Conservation (phyloP, 2,888 invertebrate genomes). For the Morpho achilles region DNA sequence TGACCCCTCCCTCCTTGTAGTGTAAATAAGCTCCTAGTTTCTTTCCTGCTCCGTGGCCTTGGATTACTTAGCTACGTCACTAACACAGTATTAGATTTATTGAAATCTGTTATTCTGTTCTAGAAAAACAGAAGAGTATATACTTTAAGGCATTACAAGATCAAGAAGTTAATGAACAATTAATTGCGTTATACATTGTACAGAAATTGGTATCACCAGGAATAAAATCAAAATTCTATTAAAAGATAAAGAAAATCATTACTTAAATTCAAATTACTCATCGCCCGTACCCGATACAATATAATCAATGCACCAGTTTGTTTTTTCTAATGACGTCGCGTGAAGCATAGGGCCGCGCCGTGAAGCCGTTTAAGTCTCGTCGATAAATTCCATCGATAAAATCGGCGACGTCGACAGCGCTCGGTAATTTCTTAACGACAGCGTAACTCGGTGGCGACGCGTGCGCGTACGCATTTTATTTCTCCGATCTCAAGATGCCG, state of each 20-base stretch:
- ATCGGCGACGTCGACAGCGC: constrained; percentile 70
- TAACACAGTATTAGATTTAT: too few species aligned
- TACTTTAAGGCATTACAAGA: too few species aligned
- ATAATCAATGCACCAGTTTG: constrained; percentile 29
- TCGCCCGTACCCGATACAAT: constrained; percentile 13
- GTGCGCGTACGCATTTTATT: constrained; percentile 75
- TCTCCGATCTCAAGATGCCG: constrained; percentile 66
- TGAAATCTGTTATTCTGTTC: too few species aligned
- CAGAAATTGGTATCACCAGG: too few species aligned
- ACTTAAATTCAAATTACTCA: constrained; percentile 13
- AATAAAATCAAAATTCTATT: not conserved
- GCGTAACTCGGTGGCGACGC: constrained; percentile 78
- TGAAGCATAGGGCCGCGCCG: constrained; percentile 49
- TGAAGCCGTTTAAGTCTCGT: constrained; percentile 56
- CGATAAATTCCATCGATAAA: constrained; percentile 79
- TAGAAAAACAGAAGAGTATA: too few species aligned
- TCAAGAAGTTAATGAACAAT: too few species aligned
- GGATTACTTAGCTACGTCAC: too few species aligned
- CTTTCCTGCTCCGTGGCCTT: too few species aligned
- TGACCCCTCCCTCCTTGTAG: too few species aligned
- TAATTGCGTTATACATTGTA: not conserved
- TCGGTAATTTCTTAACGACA: constrained; percentile 77
- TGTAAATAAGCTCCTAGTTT: too few species aligned
- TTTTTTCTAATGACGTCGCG: constrained; percentile 38
- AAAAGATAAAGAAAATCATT: not conserved